phyloP scores from a whole-genome alignment of 30 jellyfish, hydroid and myxozoan species.

The Morbakka virulenta region DNA sequence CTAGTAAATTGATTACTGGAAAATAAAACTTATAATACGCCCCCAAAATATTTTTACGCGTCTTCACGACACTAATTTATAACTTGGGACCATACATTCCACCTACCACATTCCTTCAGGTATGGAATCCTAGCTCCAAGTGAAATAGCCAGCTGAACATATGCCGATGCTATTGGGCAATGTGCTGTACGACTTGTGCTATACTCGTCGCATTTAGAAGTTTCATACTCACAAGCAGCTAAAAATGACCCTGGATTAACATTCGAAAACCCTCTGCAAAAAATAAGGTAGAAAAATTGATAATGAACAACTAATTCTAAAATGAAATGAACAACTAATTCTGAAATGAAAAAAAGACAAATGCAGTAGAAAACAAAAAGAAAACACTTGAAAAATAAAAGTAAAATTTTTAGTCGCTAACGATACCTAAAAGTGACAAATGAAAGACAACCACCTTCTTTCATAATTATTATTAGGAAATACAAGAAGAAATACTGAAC shows the following conservation, averaged over 20 bases:
- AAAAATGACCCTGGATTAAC: slow-evolving; percentile 53
- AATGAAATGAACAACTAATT: not conserved
- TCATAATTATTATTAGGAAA: too few species aligned
- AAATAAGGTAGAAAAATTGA: not conserved
- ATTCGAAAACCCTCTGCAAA: slow-evolving; percentile 43
- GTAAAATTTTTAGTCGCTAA: too few species aligned
- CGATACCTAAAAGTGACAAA: too few species aligned
- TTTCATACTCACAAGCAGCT: slow-evolving; percentile 57
- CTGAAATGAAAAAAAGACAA: not conserved
- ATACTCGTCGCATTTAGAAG: slow-evolving; percentile 20
- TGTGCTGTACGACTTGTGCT: not conserved
- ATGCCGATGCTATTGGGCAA: slow-evolving; percentile 49
- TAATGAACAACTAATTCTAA: not conserved
- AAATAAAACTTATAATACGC: too few species aligned
- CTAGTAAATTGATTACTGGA: too few species aligned
- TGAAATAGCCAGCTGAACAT: slow-evolving; percentile 16
- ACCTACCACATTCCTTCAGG: slow-evolving; percentile 72
- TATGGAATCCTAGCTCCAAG: slow-evolving; percentile 9
- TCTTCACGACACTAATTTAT: too few species aligned
- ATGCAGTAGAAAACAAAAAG: not conserved
- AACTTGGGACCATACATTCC: too few species aligned
- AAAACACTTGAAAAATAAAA: too few species aligned
- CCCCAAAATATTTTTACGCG: too few species aligned
- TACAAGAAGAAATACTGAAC: too few species aligned
- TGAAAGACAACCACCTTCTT: too few species aligned